phyloP scores from a whole-genome alignment of 2,113 vertebrate species.

The Indicator indicator region DNA sequence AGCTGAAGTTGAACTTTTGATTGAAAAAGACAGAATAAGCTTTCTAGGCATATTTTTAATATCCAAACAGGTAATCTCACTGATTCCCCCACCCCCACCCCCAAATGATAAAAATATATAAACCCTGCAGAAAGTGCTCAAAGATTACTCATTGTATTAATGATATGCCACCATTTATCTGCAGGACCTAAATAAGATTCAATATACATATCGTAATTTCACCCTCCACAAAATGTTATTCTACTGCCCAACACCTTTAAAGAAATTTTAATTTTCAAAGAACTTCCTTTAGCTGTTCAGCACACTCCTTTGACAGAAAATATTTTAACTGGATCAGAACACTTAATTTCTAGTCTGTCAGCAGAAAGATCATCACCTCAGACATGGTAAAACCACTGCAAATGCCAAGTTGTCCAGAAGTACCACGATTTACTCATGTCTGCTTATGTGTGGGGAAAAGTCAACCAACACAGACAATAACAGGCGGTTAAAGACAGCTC shows the following conservation, averaged over 20 bases:
- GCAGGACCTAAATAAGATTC: neutral
- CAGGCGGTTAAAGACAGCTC: neutral
- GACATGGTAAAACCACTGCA: neutral
- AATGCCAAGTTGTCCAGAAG: neutral
- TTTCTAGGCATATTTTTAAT: neutral
- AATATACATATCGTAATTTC: neutral
- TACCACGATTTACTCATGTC: neutral
- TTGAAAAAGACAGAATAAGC: neutral
- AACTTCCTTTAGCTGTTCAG: neutral
- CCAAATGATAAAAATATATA: neutral
- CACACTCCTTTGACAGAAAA: neutral
- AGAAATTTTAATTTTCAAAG: neutral
- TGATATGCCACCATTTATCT: neutral
- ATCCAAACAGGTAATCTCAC: neutral
- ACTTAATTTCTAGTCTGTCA: neutral
- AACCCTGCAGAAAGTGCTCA: neutral
- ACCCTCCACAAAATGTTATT: neutral
- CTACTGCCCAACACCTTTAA: neutral
- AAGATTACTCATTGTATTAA: neutral
- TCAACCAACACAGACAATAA: conserved; percentile 14
- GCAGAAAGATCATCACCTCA: neutral
- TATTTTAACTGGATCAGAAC: neutral
- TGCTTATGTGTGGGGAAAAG: neutral
- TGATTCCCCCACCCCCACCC: neutral
- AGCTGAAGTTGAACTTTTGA: neutral